Evolutionary conservation across 2,888 invertebrate genomes (phyloP).

Genomic region (Lepidonotus clava): DNA sequence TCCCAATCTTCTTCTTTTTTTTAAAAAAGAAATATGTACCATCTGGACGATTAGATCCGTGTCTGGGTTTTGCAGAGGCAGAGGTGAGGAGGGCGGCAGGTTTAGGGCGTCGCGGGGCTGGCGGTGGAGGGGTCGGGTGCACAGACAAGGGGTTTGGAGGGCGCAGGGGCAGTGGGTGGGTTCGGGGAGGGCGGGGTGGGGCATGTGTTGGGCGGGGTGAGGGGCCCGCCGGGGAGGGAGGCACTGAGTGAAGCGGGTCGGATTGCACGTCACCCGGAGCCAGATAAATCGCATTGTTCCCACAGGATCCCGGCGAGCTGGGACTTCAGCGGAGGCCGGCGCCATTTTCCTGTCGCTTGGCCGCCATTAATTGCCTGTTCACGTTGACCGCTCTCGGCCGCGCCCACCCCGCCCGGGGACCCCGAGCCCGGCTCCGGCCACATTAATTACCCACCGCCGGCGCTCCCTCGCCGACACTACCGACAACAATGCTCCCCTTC

Average conservation of each 20-base stretch:
- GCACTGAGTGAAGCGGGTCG: no score
- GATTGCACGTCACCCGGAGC: conserved; percentile 35
- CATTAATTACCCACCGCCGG: conserved; percentile 51
- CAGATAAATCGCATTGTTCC: conserved; percentile 44
- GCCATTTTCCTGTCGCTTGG: conserved; percentile 48
- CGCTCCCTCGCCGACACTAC: conserved; percentile 53
- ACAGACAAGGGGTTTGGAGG: not conserved
- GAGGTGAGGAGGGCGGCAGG: not conserved
- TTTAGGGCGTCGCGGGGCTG: not conserved
- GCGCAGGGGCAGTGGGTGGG: not conserved
- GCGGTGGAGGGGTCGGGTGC: not conserved
- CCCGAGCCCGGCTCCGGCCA: not conserved
- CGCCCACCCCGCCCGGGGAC: not conserved
- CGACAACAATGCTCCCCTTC: conserved; percentile 54
- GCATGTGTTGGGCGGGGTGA: not conserved
- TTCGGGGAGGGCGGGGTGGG: not conserved
- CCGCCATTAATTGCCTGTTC: conserved; percentile 51
- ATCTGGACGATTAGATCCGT: no score
- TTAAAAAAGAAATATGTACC: no score
- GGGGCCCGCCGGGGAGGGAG: not conserved
- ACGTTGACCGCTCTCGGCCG: conserved; percentile 33
- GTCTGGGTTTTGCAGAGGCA: no score
- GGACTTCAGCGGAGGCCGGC: conserved; percentile 33
- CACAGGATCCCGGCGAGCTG: conserved; percentile 15
- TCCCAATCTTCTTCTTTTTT: no score